phyloP scores from a whole-genome alignment of 2,113 vertebrate genomes.

The Macrotis lagotis region DNA sequence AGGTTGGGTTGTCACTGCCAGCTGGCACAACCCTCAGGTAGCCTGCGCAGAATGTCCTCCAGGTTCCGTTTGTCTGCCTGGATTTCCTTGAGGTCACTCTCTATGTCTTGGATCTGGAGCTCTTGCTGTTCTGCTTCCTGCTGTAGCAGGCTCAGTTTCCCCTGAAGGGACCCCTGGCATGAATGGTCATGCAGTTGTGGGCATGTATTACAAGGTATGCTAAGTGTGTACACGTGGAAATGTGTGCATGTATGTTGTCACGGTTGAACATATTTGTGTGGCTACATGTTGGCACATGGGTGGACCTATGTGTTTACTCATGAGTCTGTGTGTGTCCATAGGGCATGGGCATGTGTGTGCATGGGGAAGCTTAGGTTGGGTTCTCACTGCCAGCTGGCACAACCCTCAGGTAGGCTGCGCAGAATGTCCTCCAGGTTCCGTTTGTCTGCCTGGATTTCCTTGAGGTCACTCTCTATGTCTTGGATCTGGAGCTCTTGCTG shows the following conservation, averaged over 20 bases:
- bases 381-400: conserved; percentile 79
- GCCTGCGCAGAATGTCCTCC: conserved; percentile 88
- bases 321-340: accelerated
- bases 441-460: conserved; percentile 89
- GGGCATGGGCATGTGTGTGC: neutral
- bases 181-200: neutral
- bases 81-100: conserved; percentile 90
- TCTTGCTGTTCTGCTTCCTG: conserved; percentile 85
- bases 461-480: conserved; percentile 86
- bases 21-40: conserved; percentile 87
- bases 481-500: conserved; percentile 86
- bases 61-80: conserved; percentile 89
- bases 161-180: conserved; percentile 80
- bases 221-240: neutral
- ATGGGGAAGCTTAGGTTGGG: neutral
- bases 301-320: neutral
- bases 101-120: conserved; percentile 83
- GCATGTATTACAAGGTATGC: neutral
- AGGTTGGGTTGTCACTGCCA: conserved; percentile 61
- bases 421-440: conserved; percentile 91
- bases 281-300: neutral
- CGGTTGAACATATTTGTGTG: accelerated
- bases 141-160: conserved; percentile 87
- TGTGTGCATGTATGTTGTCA: neutral
- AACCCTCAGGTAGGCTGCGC: conserved; percentile 87